Conservation (phyloP, 2,797 vertebrate species). For the Apogon talboti region DNA sequence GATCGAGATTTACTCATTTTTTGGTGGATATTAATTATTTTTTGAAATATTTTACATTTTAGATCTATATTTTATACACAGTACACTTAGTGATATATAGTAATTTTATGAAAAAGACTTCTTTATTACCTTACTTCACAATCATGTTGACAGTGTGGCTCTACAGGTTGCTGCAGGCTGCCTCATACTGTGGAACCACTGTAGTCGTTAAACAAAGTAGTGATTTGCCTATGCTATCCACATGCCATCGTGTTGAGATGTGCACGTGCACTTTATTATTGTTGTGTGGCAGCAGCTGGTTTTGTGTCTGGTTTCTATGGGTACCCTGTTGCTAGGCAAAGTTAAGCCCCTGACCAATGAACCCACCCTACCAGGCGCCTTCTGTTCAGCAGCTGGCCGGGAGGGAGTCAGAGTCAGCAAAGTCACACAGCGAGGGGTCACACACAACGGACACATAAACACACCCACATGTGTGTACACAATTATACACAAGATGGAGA, state of each 20-base stretch:
- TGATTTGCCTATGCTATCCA: conserved; percentile 6
- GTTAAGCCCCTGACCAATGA: conserved; percentile 83
- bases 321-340: conserved; percentile 86
- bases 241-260: conserved; percentile 20
- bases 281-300: conserved; percentile 69
- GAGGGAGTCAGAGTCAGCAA: conserved; percentile 71
- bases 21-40: too few relatives aligned
- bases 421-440: conserved; percentile 56
- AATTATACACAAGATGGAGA: conserved; percentile 4
- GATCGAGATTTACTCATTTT: not conserved
- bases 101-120: too few relatives aligned
- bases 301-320: conserved; percentile 83
- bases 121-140: not conserved
- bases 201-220: conserved; percentile 22
- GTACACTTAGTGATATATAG: too few relatives aligned
- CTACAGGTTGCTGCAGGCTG: conserved; percentile 18
- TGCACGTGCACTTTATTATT: conserved; percentile 69
- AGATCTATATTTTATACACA: not conserved
- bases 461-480: too few relatives aligned
- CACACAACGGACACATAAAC: conserved; percentile 7
- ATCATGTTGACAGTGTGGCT: not conserved
- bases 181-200: not conserved
- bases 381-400: conserved; percentile 80
- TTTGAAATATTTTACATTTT: not conserved
- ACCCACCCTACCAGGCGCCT: conserved; percentile 76